A percentile compares a stretch with the other conserved stretches of the same genome.
These are phyloP conservation scores for Diadegma fenestrale DNA, from an alignment of 2,888 invertebrate genomes.

Conservation along the genomic window DNA sequence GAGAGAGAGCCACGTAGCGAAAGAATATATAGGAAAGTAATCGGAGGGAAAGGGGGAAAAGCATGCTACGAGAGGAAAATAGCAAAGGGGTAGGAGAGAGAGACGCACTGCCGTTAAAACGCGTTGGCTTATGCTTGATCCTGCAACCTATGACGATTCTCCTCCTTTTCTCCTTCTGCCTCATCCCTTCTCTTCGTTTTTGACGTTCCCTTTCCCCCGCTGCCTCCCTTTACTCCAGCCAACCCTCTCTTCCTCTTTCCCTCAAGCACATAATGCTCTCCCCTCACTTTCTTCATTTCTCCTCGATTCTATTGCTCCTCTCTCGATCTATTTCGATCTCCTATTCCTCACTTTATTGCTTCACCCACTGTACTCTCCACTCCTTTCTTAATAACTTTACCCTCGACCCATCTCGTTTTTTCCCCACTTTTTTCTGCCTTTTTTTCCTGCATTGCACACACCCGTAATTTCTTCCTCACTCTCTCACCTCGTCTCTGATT, in stretches of 20 bases:
- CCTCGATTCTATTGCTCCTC: background rate
- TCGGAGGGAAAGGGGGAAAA: conserved; percentile 3
- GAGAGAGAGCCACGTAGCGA: background rate
- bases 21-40: background rate
- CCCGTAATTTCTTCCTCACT: background rate
- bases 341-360: background rate
- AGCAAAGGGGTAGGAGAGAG: background rate
- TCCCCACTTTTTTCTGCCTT: background rate
- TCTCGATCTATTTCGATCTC: background rate
- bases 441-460: background rate
- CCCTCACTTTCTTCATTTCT: background rate
- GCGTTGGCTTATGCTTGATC: conserved; percentile 33
- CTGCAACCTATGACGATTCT: conserved; percentile 28
- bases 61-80: background rate
- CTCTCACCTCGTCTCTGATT: background rate
- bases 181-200: conserved; percentile 1
- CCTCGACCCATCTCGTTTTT: background rate
- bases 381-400: background rate
- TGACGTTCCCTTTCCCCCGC: background rate
- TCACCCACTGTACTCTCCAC: background rate
- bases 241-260: background rate
- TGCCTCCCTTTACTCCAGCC: background rate
- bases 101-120: conserved; percentile 53
- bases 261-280: background rate
- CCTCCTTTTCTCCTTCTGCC: background rate